A percentile compares a stretch with the other conserved stretches of the same genome.
These are phyloP conservation scores for Psittacus erithacus DNA, from an alignment of 2,113 vertebrate species.

Conservation along the genomic window DNA sequence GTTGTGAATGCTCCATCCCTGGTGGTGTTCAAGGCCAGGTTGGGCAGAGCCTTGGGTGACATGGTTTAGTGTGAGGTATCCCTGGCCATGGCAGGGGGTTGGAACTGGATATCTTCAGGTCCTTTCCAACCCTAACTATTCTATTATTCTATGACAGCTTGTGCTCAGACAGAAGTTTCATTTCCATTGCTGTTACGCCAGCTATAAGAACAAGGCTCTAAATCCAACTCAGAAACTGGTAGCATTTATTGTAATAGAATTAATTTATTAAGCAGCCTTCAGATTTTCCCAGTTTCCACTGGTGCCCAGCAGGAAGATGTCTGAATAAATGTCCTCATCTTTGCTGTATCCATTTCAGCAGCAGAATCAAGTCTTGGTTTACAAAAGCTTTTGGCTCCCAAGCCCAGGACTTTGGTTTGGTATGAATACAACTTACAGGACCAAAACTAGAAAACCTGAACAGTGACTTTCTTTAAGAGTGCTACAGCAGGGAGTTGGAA, in stretches of 20 bases:
- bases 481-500: neutral
- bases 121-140: too few relatives aligned
- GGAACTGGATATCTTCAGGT: too few relatives aligned
- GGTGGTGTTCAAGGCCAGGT: too few relatives aligned
- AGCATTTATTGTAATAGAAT: neutral
- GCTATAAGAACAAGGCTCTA: neutral
- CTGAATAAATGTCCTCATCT: neutral
- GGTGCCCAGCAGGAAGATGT: neutral
- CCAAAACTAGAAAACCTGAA: neutral
- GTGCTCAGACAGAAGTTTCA: neutral
- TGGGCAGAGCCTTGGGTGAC: too few relatives aligned
- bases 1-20: too few relatives aligned
- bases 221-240: neutral
- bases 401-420: neutral
- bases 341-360: neutral
- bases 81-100: too few relatives aligned
- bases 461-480: neutral
- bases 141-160: neutral
- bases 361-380: neutral
- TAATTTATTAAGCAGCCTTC: neutral
- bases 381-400: neutral
- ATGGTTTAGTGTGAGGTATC: too few relatives aligned
- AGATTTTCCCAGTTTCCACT: neutral
- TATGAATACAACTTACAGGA: neutral
- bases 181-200: neutral